These are phyloP conservation scores for Drosophila koepferae DNA, from an alignment of 2,888 invertebrate species.

Conservation along the genomic window DNA sequence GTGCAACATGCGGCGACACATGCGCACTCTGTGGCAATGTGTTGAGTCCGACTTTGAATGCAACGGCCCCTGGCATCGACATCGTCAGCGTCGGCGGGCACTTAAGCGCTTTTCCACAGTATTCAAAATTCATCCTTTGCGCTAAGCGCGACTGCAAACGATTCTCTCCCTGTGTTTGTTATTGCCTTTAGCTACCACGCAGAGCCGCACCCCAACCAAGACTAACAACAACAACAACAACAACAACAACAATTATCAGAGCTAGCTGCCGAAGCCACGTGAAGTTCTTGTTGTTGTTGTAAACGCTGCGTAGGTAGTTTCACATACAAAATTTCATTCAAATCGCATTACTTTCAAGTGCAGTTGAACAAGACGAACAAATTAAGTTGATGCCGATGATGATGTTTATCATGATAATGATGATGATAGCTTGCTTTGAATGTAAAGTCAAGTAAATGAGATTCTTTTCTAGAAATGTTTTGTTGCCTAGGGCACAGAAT, in stretches of 20 bases:
- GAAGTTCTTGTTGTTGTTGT: constrained; percentile 49
- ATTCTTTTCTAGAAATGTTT: neutral
- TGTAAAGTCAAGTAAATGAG: neutral
- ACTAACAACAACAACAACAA: constrained; percentile 31
- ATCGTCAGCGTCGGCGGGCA: constrained; percentile 19
- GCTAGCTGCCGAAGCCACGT: constrained; percentile 48
- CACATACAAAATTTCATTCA: constrained; percentile 67
- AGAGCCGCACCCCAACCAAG: constrained; percentile 72
- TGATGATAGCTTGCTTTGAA: neutral
- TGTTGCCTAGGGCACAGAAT: neutral
- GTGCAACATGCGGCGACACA: constrained; percentile 77
- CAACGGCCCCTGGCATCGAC: constrained; percentile 6
- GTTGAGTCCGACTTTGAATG: constrained; percentile 66
- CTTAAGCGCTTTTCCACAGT: constrained; percentile 51
- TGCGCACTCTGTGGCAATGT: constrained; percentile 53
- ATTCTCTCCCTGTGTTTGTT: constrained; percentile 1
- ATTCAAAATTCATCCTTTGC: constrained; percentile 11
- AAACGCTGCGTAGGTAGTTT: constrained; percentile 75
- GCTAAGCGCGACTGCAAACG: constrained; percentile 35
- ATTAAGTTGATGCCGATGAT: constrained; percentile 2
- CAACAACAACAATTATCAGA: constrained; percentile 9
- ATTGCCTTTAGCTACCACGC: constrained; percentile 47
- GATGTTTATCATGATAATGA: neutral
- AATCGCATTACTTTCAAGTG: constrained; percentile 37
- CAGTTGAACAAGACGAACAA: constrained; percentile 3